Percentiles rank a stretch among this genome's conserved stretches.
phyloP scores from a whole-genome alignment of 1,140 invertebrate species.

The Bilobella aurantiaca region DNA sequence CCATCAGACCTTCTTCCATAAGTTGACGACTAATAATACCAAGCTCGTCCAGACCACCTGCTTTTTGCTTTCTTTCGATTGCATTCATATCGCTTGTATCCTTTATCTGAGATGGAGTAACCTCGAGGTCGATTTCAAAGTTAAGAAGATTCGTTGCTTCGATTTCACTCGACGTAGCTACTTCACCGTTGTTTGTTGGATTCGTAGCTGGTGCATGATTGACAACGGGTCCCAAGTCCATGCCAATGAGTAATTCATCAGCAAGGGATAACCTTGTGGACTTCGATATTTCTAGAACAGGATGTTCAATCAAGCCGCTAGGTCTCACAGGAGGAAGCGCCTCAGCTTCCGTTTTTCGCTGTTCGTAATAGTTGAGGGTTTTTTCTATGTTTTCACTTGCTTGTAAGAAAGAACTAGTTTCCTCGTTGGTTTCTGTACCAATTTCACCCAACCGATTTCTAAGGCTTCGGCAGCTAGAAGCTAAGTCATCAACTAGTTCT shows the following conservation, averaged over 20 bases:
- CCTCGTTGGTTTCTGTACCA: conserved; percentile 32
- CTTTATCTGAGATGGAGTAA: neutral
- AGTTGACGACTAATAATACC: conserved; percentile 25
- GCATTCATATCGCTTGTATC: too few relatives aligned
- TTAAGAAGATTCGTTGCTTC: conserved; percentile 22
- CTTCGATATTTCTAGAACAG: neutral
- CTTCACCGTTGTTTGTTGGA: conserved; percentile 1
- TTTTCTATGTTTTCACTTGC: conserved; percentile 34
- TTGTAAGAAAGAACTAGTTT: conserved; percentile 27
- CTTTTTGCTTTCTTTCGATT: conserved; percentile 5
- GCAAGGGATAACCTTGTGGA: conserved; percentile 19
- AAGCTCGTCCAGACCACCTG: conserved; percentile 24
- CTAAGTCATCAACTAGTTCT: conserved; percentile 31
- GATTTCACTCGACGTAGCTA: neutral
- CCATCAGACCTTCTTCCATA: conserved; percentile 23
- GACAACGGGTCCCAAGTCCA: neutral
- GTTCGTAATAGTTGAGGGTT: conserved; percentile 24
- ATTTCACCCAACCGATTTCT: conserved; percentile 23
- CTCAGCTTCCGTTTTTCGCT: conserved; percentile 13
- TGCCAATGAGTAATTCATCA: conserved; percentile 28
- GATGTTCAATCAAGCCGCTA: neutral
- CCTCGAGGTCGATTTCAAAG: conserved; percentile 24
- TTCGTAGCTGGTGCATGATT: neutral
- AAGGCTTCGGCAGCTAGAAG: conserved; percentile 20
- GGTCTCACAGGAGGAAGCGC: neutral